Evolutionary conservation across 2,888 invertebrate species (phyloP).

Genomic region (Drosophila algonquin): DNA sequence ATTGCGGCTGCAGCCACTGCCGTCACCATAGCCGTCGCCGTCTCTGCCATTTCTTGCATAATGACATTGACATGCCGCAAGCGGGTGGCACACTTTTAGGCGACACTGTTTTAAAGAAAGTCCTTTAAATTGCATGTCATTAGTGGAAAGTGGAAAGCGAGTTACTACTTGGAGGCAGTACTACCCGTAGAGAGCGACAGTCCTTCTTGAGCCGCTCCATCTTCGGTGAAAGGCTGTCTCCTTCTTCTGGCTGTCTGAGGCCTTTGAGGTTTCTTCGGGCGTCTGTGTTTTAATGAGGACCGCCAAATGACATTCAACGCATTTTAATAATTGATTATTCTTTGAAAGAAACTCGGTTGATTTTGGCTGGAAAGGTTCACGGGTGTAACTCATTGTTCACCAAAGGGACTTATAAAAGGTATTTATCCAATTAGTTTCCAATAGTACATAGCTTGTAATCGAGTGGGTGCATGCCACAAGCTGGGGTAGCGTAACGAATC

Average conservation of each 20-base stretch:
- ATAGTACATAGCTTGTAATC: too few species aligned
- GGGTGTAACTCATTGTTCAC: background rate
- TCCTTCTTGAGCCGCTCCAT: slow-evolving; percentile 36
- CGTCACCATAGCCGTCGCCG: slow-evolving; percentile 27
- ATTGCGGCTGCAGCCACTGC: slow-evolving; percentile 28
- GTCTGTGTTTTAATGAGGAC: slow-evolving; percentile 61
- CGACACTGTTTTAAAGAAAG: slow-evolving; percentile 47
- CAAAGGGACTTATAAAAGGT: background rate
- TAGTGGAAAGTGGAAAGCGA: slow-evolving; percentile 36
- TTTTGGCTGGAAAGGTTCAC: background rate
- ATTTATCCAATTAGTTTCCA: too few species aligned
- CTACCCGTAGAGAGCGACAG: slow-evolving; percentile 17
- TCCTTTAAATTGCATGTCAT: slow-evolving; percentile 59
- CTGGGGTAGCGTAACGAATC: background rate
- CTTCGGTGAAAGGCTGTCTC: slow-evolving; percentile 20
- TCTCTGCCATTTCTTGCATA: slow-evolving; percentile 60
- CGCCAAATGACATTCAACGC: slow-evolving; percentile 1
- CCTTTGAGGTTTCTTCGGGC: slow-evolving; percentile 62
- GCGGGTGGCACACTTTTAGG: slow-evolving; percentile 53
- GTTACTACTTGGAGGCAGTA: background rate
- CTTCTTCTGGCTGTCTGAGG: slow-evolving; percentile 12
- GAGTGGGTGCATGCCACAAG: too few species aligned
- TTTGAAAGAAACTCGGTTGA: background rate
- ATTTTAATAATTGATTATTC: slow-evolving; percentile 36
- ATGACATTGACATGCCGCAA: slow-evolving; percentile 73